These are phyloP conservation scores for Acrossocheilus wenchowensis DNA, from an alignment of 2,797 vertebrate genomes.

Conservation along the genomic window DNA sequence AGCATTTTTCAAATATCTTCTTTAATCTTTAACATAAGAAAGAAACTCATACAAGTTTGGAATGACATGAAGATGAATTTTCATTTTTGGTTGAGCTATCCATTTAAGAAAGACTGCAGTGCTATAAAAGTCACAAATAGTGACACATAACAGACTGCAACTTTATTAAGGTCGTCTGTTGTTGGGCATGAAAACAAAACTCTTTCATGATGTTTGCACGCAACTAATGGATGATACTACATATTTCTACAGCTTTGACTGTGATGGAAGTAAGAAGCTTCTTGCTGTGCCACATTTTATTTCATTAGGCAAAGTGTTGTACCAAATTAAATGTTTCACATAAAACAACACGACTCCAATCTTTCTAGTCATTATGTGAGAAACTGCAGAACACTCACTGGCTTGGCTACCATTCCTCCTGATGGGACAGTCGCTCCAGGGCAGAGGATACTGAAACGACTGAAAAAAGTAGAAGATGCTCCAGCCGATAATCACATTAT, in stretches of 20 bases:
- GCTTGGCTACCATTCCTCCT: constrained; percentile 84
- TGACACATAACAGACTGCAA: background rate
- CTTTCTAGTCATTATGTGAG: background rate
- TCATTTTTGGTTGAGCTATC: background rate
- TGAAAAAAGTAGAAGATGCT: constrained; percentile 92
- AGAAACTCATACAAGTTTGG: background rate
- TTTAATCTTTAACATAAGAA: background rate
- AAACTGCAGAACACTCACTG: constrained; percentile 69
- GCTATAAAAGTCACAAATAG: background rate
- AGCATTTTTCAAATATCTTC: background rate
- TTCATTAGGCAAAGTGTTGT: background rate
- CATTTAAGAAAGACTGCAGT: background rate
- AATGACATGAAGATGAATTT: background rate
- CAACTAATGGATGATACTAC: background rate
- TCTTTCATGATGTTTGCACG: background rate
- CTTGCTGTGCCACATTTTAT: background rate
- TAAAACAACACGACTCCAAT: background rate
- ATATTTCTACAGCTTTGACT: background rate
- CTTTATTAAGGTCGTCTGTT: background rate
- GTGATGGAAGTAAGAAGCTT: background rate
- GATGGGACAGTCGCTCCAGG: constrained; percentile 88
- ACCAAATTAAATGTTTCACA: background rate
- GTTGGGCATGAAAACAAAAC: background rate
- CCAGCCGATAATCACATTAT: constrained; percentile 91
- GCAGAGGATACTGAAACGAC: constrained; percentile 89